Evolutionary conservation across 2,113 vertebrate species (phyloP).

Genomic region (Sphaerodactylus townsendi): DNA sequence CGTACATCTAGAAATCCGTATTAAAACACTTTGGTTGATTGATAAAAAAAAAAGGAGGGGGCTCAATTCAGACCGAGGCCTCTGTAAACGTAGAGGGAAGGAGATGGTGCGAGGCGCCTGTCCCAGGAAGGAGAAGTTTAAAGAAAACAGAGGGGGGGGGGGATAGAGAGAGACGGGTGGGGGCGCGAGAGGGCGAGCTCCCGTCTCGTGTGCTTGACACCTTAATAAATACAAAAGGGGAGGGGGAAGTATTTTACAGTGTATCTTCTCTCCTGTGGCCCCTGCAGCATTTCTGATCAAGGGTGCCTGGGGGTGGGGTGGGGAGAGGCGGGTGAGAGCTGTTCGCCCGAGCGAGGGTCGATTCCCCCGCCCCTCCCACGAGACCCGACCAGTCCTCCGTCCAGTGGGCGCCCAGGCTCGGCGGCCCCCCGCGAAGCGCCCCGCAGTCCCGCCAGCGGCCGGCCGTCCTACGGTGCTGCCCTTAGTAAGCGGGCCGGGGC

Average conservation of each 20-base stretch:
- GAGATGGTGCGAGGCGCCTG: neutral
- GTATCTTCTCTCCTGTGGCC: slow-evolving; percentile 17
- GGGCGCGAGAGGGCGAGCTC: neutral
- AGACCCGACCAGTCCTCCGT: neutral
- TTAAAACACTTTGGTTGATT: slow-evolving; percentile 83
- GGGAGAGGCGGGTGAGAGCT: neutral
- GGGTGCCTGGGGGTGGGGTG: neutral
- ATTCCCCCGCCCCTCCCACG: neutral
- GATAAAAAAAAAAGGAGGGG: slow-evolving; percentile 58
- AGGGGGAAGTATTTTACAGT: neutral
- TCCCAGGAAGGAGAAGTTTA: neutral
- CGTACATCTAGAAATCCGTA: slow-evolving; percentile 63
- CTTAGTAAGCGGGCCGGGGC: slow-evolving; percentile 67
- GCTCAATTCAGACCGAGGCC: slow-evolving; percentile 17
- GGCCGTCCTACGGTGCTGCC: neutral
- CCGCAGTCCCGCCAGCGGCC: neutral
- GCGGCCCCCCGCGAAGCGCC: neutral
- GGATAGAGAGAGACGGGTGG: neutral
- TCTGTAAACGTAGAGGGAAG: slow-evolving; percentile 20
- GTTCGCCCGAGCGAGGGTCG: neutral
- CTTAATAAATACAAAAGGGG: slow-evolving; percentile 1
- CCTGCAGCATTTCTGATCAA: neutral
- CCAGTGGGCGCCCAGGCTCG: neutral
- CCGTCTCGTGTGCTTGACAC: slow-evolving; percentile 5
- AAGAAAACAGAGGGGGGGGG: neutral